These are phyloP conservation scores for Pocillopora meandrina DNA, from an alignment of 92 coral and sea anemone species.

Conservation along the genomic window DNA sequence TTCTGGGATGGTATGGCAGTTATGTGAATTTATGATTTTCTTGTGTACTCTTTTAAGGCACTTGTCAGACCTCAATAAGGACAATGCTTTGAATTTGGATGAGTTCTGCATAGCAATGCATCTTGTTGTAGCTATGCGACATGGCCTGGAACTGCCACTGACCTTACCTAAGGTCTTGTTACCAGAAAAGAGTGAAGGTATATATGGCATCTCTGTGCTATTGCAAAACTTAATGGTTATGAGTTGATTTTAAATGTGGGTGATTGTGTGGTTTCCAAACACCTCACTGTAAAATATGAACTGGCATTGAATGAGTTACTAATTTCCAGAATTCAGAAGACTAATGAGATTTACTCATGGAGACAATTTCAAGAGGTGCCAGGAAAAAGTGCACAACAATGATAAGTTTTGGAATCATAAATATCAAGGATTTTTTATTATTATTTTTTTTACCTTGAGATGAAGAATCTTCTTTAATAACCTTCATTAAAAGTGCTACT, in stretches of 20 bases:
- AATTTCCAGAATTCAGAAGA: no score
- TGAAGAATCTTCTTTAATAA: no score
- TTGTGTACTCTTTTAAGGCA: slow-evolving; percentile 61
- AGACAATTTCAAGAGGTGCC: no score
- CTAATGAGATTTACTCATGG: no score
- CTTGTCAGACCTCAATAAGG: slow-evolving; percentile 90
- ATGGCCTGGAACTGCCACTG: slow-evolving; percentile 90
- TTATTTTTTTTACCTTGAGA: no score
- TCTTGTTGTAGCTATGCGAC: slow-evolving; percentile 93
- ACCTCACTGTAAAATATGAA: no score
- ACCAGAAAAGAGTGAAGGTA: slow-evolving; percentile 44
- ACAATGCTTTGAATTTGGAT: slow-evolving; percentile 88
- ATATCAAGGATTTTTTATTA: no score
- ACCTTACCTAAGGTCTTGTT: slow-evolving; percentile 73
- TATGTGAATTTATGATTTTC: background rate
- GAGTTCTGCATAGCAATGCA: slow-evolving; percentile 99
- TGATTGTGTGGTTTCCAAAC: no score
- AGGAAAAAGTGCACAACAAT: no score
- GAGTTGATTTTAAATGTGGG: background rate
- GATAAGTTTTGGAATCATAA: no score
- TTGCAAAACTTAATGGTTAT: background rate
- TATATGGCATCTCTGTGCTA: background rate
- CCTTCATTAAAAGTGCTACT: no score
- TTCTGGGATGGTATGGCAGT: background rate
- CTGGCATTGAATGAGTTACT: no score